These are phyloP conservation scores for Capromys pilorides DNA, from an alignment of 2,797 vertebrate genomes.

Conservation along the genomic window DNA sequence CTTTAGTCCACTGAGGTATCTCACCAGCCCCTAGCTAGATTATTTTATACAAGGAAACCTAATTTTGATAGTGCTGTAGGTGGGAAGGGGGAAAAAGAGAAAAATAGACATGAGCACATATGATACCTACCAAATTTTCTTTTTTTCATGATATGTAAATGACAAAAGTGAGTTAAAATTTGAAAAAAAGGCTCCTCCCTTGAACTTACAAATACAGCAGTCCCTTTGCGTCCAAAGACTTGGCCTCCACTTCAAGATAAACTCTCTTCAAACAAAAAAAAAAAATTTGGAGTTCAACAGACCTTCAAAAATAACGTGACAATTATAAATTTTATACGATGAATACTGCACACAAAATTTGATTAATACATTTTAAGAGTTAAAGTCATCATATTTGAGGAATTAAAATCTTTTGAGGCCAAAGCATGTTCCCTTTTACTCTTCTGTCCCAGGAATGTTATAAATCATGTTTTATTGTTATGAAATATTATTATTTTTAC, in stretches of 20 bases:
- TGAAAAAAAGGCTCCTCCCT: constrained; percentile 8
- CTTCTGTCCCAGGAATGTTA: constrained; percentile 29
- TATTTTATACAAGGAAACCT: neutral
- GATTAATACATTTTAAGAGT: constrained; percentile 50
- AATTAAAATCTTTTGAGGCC: constrained; percentile 23
- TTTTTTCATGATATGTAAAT: neutral
- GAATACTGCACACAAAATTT: constrained; percentile 35
- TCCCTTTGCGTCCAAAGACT: neutral
- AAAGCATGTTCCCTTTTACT: neutral
- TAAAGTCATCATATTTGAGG: constrained; percentile 39
- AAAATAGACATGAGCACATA: neutral
- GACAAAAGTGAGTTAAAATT: constrained; percentile 43
- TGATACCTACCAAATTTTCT: neutral
- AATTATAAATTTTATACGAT: constrained; percentile 1
- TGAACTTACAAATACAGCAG: neutral
- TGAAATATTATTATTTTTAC: constrained; percentile 47
- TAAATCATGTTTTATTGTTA: constrained; percentile 50
- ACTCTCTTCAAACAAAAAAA: constrained; percentile 49
- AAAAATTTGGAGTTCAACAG: constrained; percentile 36
- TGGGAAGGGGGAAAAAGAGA: neutral
- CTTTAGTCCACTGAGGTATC: too few species aligned
- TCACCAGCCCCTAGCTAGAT: neutral
- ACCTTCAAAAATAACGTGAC: neutral
- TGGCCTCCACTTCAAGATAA: constrained; percentile 49
- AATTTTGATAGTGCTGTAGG: neutral